These are phyloP conservation scores for Nemapogon koenigi DNA, from an alignment of 2,888 invertebrate species.

Conservation along the genomic window DNA sequence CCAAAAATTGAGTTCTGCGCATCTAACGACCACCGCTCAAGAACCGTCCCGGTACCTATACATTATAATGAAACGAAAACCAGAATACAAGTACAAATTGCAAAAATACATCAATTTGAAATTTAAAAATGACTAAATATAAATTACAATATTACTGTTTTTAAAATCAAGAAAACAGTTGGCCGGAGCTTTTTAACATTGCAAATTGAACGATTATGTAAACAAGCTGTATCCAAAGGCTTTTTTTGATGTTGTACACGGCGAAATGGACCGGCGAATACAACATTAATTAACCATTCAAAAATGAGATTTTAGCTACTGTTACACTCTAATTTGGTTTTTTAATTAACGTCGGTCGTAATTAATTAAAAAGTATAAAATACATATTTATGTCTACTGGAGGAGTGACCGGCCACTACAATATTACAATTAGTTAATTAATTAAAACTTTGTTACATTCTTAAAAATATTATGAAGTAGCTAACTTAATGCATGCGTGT, in stretches of 20 bases:
- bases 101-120: no score
- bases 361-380: conserved; percentile 8
- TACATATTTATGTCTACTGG: no score
- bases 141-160: conserved; percentile 25
- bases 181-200: conserved; percentile 48
- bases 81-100: no score
- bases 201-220: conserved; percentile 55
- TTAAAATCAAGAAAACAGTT: conserved; percentile 42
- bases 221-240: conserved; percentile 44
- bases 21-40: no score
- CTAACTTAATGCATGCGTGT: no score
- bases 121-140: conserved; percentile 19
- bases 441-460: no score
- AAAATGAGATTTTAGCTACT: conserved; percentile 7
- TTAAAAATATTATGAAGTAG: no score
- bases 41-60: no score
- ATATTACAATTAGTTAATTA: no score
- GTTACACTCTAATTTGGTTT: conserved; percentile 8
- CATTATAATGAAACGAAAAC: no score
- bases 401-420: no score
- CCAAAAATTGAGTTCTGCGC: no score
- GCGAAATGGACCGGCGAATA: conserved; percentile 4
- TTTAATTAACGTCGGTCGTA: conserved; percentile 4
- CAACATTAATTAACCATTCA: conserved; percentile 6
- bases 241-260: conserved; percentile 33